Percentiles rank a stretch among this genome's conserved stretches.
phyloP scores from a whole-genome alignment of 1,140 invertebrate species.

The Hestina assimilis region DNA sequence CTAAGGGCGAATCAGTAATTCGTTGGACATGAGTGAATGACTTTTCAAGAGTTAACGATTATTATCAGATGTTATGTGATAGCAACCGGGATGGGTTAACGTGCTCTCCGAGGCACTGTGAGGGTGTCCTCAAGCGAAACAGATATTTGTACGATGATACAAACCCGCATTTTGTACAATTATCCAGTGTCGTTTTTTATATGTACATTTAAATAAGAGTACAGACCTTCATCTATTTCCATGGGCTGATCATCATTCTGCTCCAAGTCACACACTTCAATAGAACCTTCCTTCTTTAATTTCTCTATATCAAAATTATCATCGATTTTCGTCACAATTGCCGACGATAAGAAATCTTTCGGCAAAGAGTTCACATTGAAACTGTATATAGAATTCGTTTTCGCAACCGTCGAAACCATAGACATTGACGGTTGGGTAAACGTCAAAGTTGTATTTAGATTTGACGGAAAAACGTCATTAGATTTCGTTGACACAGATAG shows the following conservation, averaged over 20 bases:
- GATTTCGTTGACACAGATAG: neutral
- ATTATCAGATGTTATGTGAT: too few relatives aligned
- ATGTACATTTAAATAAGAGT: too few relatives aligned
- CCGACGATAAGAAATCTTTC: constrained; percentile 41
- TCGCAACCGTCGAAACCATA: constrained; percentile 2
- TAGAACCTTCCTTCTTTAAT: constrained; percentile 34
- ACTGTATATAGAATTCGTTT: constrained; percentile 22
- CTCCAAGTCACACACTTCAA: constrained; percentile 33
- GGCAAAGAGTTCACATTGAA: constrained; percentile 37
- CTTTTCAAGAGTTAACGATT: too few relatives aligned
- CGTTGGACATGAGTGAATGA: too few relatives aligned
- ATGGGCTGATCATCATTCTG: constrained; percentile 49
- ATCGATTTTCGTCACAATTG: constrained; percentile 31
- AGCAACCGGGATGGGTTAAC: too few relatives aligned
- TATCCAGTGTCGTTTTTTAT: too few relatives aligned
- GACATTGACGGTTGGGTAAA: neutral
- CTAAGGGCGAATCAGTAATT: too few relatives aligned
- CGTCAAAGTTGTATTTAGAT: neutral
- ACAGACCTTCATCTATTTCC: constrained; percentile 62
- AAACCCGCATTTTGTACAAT: too few relatives aligned
- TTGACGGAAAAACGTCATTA: too few relatives aligned
- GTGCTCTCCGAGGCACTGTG: too few relatives aligned
- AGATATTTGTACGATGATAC: too few relatives aligned
- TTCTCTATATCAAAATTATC: constrained; percentile 40
- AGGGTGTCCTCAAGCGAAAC: too few relatives aligned